Percentiles rank a stretch among this genome's conserved stretches.
Evolutionary conservation across 2,113 vertebrate species (phyloP).

Genomic region (Ictalurus punctatus): DNA sequence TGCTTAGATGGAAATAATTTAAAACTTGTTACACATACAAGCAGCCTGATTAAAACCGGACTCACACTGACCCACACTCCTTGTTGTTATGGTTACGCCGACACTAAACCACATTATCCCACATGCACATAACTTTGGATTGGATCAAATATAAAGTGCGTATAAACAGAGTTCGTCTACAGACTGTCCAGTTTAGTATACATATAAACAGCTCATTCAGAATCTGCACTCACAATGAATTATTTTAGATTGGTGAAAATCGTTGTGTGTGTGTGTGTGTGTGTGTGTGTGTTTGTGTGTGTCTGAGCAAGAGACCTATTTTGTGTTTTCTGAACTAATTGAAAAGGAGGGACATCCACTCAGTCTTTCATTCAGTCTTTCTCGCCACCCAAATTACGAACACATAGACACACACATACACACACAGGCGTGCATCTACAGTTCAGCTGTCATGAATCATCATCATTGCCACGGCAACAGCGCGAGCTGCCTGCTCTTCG

Average conservation of each 20-base stretch:
- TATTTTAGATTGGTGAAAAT: background rate
- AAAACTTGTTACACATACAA: background rate
- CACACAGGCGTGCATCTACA: constrained; percentile 19
- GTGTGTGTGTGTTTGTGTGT: background rate
- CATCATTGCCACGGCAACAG: constrained; percentile 50
- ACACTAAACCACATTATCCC: background rate
- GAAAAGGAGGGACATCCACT: constrained; percentile 13
- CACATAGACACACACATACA: constrained; percentile 22
- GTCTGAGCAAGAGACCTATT: background rate
- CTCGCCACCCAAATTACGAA: constrained; percentile 29
- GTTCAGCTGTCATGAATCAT: constrained; percentile 47
- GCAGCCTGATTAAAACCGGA: background rate
- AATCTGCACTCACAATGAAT: background rate
- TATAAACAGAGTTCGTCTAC: background rate
- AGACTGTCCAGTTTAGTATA: background rate
- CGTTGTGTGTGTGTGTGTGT: background rate
- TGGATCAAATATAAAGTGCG: background rate
- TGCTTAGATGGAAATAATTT: background rate
- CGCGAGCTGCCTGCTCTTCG: background rate
- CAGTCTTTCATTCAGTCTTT: background rate
- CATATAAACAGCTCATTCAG: background rate
- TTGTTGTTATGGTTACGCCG: background rate
- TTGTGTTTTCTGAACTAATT: constrained; percentile 42
- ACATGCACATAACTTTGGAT: background rate
- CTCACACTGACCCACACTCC: background rate